These are phyloP conservation scores for Heliothis subflexa DNA, from an alignment of 1,140 invertebrate genomes.

Conservation along the genomic window DNA sequence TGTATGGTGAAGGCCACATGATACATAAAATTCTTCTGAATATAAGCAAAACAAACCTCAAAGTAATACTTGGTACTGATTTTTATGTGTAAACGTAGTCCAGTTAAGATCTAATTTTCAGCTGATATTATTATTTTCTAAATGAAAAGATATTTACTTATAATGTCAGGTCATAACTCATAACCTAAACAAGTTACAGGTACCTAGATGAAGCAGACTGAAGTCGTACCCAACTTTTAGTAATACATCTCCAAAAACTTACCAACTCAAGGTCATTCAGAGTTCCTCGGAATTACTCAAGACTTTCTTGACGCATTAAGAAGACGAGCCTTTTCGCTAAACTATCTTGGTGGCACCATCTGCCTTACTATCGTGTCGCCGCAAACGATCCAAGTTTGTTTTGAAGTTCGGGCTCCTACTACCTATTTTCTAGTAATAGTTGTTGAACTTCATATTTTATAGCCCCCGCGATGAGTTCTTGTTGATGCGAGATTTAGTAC, in stretches of 20 bases:
- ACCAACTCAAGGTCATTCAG: constrained; percentile 20
- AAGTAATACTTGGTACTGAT: too few relatives aligned
- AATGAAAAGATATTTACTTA: too few relatives aligned
- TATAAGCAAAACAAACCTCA: too few relatives aligned
- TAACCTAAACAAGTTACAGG: too few relatives aligned
- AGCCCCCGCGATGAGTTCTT: constrained; percentile 19
- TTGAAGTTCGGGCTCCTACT: constrained; percentile 36
- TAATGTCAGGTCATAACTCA: too few relatives aligned
- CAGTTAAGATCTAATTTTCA: too few relatives aligned
- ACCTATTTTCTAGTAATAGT: constrained; percentile 50
- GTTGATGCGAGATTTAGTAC: neutral
- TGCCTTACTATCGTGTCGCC: constrained; percentile 53
- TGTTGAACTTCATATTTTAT: constrained; percentile 47
- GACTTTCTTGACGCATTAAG: constrained; percentile 57
- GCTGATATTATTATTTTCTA: too few relatives aligned
- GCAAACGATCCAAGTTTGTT: constrained; percentile 56
- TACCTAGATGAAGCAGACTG: neutral
- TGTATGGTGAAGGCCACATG: neutral
- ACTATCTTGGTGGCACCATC: constrained; percentile 55
- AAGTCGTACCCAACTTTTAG: constrained; percentile 21
- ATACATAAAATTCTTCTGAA: too few relatives aligned
- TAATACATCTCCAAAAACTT: constrained; percentile 35
- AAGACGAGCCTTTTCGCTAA: constrained; percentile 46
- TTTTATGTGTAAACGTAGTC: too few relatives aligned
- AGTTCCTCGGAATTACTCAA: constrained; percentile 47